These are phyloP conservation scores for Hyles lineata DNA, from an alignment of 2,888 invertebrate genomes.

Conservation along the genomic window DNA sequence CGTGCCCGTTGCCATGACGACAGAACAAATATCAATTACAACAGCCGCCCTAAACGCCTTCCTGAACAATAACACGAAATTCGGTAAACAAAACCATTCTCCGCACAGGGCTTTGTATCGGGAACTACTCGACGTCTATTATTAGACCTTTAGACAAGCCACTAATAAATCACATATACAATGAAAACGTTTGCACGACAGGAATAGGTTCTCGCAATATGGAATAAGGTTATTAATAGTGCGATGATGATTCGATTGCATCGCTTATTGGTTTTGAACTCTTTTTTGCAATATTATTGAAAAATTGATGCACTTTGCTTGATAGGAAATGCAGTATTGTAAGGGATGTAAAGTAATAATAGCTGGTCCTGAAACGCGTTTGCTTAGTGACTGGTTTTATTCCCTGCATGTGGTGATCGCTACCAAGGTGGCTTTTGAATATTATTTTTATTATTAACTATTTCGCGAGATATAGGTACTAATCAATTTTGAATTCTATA, in stretches of 20 bases:
- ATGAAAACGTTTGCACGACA: background rate
- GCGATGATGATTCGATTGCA: background rate
- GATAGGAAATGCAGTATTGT: too few relatives aligned
- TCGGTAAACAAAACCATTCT: conserved; percentile 14
- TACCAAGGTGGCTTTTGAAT: too few relatives aligned
- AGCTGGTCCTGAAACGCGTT: too few relatives aligned
- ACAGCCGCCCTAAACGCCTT: background rate
- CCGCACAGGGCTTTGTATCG: background rate
- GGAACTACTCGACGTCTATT: background rate
- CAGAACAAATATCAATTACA: background rate
- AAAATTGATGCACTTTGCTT: too few relatives aligned
- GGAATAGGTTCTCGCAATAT: conserved; percentile 8
- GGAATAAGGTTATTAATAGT: conserved; percentile 1
- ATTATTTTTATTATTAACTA: too few relatives aligned
- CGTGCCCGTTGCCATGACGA: background rate
- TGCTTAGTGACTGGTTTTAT: too few relatives aligned
- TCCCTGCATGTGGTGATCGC: too few relatives aligned
- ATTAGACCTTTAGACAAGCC: conserved; percentile 7
- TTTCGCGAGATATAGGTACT: too few relatives aligned
- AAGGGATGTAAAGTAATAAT: too few relatives aligned
- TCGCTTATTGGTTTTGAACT: background rate
- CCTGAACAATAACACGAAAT: background rate
- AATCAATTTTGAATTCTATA: too few relatives aligned
- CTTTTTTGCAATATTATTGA: too few relatives aligned
- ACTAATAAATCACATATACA: conserved; percentile 13